Evolutionary conservation across 2,797 vertebrate species (phyloP).

Genomic region (Leptatherina wallacei): DNA sequence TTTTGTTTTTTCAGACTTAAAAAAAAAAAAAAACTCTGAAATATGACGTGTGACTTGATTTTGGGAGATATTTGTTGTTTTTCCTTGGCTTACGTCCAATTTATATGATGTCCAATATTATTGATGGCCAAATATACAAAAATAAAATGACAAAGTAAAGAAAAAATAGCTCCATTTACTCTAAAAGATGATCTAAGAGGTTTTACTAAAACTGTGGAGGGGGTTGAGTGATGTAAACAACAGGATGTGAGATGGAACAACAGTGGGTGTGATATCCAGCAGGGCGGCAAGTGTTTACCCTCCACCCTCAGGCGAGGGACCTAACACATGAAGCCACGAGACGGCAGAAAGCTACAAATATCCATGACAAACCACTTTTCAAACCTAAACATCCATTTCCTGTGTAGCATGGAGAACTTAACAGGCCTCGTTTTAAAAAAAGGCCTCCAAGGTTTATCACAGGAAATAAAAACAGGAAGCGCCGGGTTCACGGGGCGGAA

Average conservation of each 20-base stretch:
- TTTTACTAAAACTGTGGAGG: neutral
- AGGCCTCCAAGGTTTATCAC: neutral
- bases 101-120: neutral
- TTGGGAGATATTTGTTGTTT: neutral
- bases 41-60: neutral
- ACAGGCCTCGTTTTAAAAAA: neutral
- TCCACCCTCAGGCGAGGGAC: constrained; percentile 20
- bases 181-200: too few species aligned
- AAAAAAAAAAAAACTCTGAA: neutral
- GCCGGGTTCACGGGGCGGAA: constrained; percentile 16
- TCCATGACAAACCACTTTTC: neutral
- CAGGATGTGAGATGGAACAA: constrained; percentile 59
- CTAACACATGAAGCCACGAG: constrained; percentile 4
- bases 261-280: constrained; percentile 43
- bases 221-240: constrained; percentile 44
- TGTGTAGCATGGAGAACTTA: fast-evolving
- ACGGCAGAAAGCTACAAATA: constrained; percentile 6
- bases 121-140: neutral
- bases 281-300: constrained; percentile 26
- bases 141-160: too few species aligned
- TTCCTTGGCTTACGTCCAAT: neutral
- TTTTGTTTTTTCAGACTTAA: too few species aligned
- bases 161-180: too few species aligned
- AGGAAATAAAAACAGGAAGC: constrained; percentile 39
- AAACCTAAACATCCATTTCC: constrained; percentile 15